A percentile compares a stretch with the other conserved stretches of the same genome.
These are phyloP conservation scores for Tillus elongatus DNA, from an alignment of 2,888 invertebrate species.

Conservation along the genomic window DNA sequence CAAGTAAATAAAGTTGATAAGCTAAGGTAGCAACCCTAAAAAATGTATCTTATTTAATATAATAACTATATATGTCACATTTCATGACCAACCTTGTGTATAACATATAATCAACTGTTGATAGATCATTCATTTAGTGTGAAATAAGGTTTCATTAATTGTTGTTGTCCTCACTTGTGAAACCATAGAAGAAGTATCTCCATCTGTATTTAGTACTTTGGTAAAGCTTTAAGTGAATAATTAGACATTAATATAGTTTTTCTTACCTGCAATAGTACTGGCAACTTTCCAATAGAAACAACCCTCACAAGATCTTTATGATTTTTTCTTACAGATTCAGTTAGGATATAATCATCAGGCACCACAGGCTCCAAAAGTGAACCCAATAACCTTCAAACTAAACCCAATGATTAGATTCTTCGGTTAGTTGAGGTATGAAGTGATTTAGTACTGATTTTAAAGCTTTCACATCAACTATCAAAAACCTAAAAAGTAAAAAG, in stretches of 20 bases:
- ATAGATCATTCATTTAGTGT: no score
- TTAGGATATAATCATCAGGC: conserved; percentile 79
- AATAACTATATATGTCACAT: no score
- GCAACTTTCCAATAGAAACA: conserved; percentile 81
- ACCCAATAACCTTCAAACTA: conserved; percentile 90
- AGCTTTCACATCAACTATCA: conserved; percentile 49
- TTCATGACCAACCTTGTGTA: no score
- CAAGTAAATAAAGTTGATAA: no score
- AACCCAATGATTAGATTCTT: conserved; percentile 43
- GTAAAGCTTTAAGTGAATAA: background rate
- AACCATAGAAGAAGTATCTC: no score
- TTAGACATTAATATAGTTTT: background rate
- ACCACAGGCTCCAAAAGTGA: conserved; percentile 51
- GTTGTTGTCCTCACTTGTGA: no score
- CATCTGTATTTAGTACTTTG: no score
- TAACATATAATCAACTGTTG: no score
- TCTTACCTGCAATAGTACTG: conserved; percentile 76
- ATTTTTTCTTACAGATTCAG: conserved; percentile 80
- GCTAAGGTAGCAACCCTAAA: no score
- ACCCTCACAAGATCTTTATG: conserved; percentile 83
- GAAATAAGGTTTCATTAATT: no score
- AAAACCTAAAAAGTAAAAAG: conserved; percentile 48
- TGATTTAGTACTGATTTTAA: conserved; percentile 56
- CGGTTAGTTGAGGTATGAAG: conserved; percentile 59
- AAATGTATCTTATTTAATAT: no score